Evolutionary conservation across 2,797 vertebrate species (phyloP), one percentile per base, ranked within the genome.

Genomic region (Urosaurus nigricauda): DNA sequence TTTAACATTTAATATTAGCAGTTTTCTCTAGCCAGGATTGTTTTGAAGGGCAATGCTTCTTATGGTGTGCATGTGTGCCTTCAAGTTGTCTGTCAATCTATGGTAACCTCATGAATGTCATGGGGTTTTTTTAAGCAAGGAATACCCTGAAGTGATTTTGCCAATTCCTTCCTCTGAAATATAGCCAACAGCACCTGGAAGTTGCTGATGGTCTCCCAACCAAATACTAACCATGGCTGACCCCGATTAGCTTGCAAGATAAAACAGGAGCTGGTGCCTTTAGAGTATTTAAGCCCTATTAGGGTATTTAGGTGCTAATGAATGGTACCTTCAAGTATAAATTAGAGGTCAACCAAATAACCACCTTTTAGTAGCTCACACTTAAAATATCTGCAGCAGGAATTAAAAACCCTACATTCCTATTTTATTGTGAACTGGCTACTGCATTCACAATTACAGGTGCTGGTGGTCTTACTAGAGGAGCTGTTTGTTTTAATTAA

Each of bases 331-430:
- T 8, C 19, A 26, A 65, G 12, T 35, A 88, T 68, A 86, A 92
- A 68, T 73, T 79, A 40, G 65, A 84, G 70, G 58, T 82, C 19
- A 37, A 9, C 17, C 56, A 74, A 74, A 85, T 73, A 65, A 70
- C 58, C 65, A 47, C 32, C 37, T 68, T 75, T 86, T 5, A 53
- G 70, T 37, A n/a, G 53, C 35, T 87, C 51, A 17, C 71, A 47
- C 47, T 84, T 58, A 56, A 83, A 51, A 77, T 81, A 37, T 91
- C 79, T 83, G 53, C 81, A 43, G 43, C 56, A 21, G 16, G 43
- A 81, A 29, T 84, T 87, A 71, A 78, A 58, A 43, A 70, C 26
- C 16, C 26, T 9, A 32, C 16, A n/a, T 58, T 53, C 14, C 12
- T 51, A 16, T n/a, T 58, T 63, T 68, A 37, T 8, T 53, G 71